Evolutionary conservation across 2,113 vertebrate species (phyloP).

Genomic region (Machaerirhynchus nigripectus): DNA sequence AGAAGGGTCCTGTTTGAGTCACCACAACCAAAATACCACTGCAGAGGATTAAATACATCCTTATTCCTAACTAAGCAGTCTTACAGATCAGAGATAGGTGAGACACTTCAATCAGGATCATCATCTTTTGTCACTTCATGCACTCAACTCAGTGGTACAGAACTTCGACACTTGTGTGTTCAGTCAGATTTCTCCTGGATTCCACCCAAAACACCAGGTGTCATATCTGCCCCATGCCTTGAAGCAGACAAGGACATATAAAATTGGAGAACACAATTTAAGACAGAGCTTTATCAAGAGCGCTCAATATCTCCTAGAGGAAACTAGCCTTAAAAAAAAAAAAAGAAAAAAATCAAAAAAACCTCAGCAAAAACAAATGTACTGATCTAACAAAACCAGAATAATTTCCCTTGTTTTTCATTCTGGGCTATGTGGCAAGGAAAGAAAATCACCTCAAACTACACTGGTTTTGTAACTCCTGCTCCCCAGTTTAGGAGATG

Average conservation of each 20-base stretch:
- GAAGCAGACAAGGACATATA: not conserved
- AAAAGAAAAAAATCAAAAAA: not conserved
- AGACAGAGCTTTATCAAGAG: not conserved
- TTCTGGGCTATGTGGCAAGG: not conserved
- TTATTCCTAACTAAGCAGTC: not conserved
- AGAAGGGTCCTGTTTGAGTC: not conserved
- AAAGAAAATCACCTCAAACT: not conserved
- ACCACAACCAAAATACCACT: not conserved
- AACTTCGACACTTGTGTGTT: not conserved
- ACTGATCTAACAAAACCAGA: not conserved
- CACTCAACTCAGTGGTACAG: not conserved
- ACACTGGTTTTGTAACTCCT: not conserved
- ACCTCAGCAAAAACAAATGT: not conserved
- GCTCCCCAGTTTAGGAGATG: not conserved
- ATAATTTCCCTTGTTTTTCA: not conserved
- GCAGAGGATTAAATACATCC: not conserved
- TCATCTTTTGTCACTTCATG: not conserved
- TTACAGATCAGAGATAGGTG: not conserved
- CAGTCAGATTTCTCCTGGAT: not conserved
- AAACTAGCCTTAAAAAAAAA: not conserved
- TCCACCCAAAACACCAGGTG: not conserved
- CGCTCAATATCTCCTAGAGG: not conserved
- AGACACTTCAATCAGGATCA: not conserved
- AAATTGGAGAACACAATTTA: not conserved
- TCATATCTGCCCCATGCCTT: not conserved